phyloP scores from a whole-genome alignment of 2,797 vertebrate species.

The Sebastes trivittatus region DNA sequence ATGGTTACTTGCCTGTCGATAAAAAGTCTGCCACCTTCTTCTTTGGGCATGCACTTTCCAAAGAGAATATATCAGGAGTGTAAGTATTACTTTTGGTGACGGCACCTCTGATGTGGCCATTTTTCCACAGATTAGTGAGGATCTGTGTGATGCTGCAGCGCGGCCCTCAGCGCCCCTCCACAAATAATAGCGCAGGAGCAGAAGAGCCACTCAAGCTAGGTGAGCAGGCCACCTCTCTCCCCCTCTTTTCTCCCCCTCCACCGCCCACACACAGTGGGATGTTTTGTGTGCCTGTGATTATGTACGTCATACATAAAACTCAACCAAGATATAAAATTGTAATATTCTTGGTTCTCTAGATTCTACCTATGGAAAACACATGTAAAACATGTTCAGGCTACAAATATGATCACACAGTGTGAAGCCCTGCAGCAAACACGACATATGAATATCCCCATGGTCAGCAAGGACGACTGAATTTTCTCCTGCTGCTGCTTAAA shows the following conservation, averaged over 20 bases:
- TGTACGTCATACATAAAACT: neutral
- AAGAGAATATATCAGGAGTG: neutral
- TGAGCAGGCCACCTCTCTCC: conserved; percentile 74
- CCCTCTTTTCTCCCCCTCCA: conserved; percentile 46
- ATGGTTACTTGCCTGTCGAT: neutral
- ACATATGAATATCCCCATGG: neutral
- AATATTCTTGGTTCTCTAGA: conserved; percentile 3
- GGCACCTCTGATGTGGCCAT: neutral
- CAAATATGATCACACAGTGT: neutral
- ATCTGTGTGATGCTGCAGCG: conserved; percentile 89
- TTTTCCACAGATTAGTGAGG: conserved; percentile 39
- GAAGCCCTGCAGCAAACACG: neutral
- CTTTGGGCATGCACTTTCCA: conserved; percentile 5
- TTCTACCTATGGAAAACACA: neutral
- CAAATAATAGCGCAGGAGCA: conserved; percentile 99
- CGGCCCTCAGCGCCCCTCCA: conserved; percentile 89
- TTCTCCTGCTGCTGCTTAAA: neutral
- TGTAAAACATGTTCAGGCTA: neutral
- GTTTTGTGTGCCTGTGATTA: conserved; percentile 10
- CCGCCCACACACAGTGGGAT: conserved; percentile 28
- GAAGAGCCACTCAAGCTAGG: conserved; percentile 75
- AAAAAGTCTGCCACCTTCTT: neutral
- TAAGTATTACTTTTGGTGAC: neutral
- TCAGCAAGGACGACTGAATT: neutral
- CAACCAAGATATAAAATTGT: neutral